Base-by-base conservation (phyloP, 2,888 invertebrate species). In the Busseola fusca region DNA sequence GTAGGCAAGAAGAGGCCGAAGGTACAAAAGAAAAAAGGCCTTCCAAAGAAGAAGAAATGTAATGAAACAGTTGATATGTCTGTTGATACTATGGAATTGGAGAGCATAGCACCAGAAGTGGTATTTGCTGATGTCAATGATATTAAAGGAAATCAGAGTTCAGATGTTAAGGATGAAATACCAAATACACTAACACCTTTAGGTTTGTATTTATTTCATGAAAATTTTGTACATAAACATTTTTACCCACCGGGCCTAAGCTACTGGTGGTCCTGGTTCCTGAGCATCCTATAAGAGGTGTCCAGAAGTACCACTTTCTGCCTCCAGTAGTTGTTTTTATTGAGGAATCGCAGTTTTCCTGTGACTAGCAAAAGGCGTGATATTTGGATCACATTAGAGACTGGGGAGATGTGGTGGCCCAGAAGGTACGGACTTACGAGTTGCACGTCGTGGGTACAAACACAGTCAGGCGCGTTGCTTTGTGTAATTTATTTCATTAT, bases 51-150 rank as follows among this genome's bases (percentile, higher is more conserved):
- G 25, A 84, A 84, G 40, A 84, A 82, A 66, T 45, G 67, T 6
- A 79, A 72, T 52, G 72, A 81, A 34, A 59, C 63, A 27, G 72
- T 76, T 50, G 65, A 60, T 68, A 64, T 69, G 10, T 40, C 30
- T 50, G 45, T 65, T 34, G 64, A 42, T 18, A 54, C 69, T 30
- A 48, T 59, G 16, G 70, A 65, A n/a, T 54, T 76, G 34, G 67
- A 68, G 16, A 48, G 27, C 18, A n/a, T 75, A 7, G 71, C 73
- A 5, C 91, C 89, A 0, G 93, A 92, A 69, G 82, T 94, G 64
- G 91, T 82, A 0, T 95, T 94, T 82, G 94, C 93, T 10, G 93
- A 94, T 87, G 93, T 93, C 1, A 91, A 92, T 84, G 89, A 90
- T 67, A 77, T 89, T 7, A 86, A 87, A 64, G 85, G 80, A 63